Percentiles rank a stretch among this genome's conserved stretches.
These are phyloP conservation scores for Tympanuchus pallidicinctus DNA, from an alignment of 2,113 vertebrate species.

Conservation along the genomic window DNA sequence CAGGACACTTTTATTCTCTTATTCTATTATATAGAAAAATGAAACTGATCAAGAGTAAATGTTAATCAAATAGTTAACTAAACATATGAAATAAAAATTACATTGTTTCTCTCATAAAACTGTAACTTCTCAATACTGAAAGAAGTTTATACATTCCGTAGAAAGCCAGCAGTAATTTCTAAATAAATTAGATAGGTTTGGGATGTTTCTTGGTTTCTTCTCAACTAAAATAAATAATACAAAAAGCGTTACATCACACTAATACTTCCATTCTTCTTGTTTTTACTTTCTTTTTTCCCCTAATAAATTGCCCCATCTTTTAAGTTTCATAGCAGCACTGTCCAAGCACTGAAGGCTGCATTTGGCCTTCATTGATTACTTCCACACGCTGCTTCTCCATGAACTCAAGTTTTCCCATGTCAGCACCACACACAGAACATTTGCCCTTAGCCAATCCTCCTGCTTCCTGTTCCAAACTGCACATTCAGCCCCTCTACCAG, in stretches of 20 bases:
- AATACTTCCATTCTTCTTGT: not conserved
- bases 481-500: not conserved
- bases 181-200: not conserved
- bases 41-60: not conserved
- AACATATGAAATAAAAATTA: not conserved
- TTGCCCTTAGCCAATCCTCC: not conserved
- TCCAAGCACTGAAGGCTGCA: not conserved
- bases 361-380: conserved; percentile 17
- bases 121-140: not conserved
- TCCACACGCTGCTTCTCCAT: not conserved
- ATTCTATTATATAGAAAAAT: not conserved
- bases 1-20: not conserved
- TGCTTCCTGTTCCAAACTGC: not conserved
- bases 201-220: not conserved
- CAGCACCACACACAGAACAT: conserved; percentile 13
- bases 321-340: not conserved
- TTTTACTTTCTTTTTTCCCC: not conserved
- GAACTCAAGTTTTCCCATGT: not conserved
- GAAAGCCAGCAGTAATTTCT: conserved; percentile 3
- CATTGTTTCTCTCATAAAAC: not conserved
- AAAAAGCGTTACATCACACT: not conserved
- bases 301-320: not conserved
- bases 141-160: not conserved
- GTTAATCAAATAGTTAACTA: not conserved
- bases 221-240: not conserved